Conservation (phyloP, 1,140 invertebrate species). For the Drosophila mauritiana region DNA sequence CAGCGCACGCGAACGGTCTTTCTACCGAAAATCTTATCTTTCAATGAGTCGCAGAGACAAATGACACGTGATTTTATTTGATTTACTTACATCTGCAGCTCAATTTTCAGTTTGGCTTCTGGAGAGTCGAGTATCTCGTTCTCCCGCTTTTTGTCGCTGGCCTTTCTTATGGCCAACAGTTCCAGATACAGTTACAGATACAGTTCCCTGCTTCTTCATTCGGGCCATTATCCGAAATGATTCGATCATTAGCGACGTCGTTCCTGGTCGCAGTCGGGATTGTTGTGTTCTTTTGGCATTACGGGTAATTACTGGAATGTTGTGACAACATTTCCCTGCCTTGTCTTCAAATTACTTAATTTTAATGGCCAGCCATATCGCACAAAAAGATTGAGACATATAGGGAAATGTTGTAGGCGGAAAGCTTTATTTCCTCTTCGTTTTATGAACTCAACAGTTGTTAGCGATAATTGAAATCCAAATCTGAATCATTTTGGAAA, state of each 20-base stretch:
- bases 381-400: slow-evolving; percentile 55
- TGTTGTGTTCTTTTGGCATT: slow-evolving; percentile 67
- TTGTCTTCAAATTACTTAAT: slow-evolving; percentile 81
- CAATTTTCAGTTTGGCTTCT: slow-evolving; percentile 83
- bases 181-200: slow-evolving; percentile 55
- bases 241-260: slow-evolving; percentile 78
- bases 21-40: slow-evolving; percentile 79
- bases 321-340: slow-evolving; percentile 75
- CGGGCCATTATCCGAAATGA: slow-evolving; percentile 79
- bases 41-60: slow-evolving; percentile 76
- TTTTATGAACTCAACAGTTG: slow-evolving; percentile 23
- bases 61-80: slow-evolving; percentile 84
- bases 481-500: background rate
- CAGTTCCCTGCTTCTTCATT: slow-evolving; percentile 47
- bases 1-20: background rate
- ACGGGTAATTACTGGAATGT: slow-evolving; percentile 80
- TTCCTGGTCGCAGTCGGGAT: slow-evolving; percentile 39
- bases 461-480: slow-evolving; percentile 14
- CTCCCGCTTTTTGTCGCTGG: slow-evolving; percentile 39
- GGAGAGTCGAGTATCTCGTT: slow-evolving; percentile 48
- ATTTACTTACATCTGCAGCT: slow-evolving; percentile 84
- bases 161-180: slow-evolving; percentile 69
- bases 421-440: slow-evolving; percentile 11
- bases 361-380: slow-evolving; percentile 65
- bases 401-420: slow-evolving; percentile 33